Evolutionary conservation across 2,113 vertebrate species (phyloP).

Genomic region (Etia nguti): DNA sequence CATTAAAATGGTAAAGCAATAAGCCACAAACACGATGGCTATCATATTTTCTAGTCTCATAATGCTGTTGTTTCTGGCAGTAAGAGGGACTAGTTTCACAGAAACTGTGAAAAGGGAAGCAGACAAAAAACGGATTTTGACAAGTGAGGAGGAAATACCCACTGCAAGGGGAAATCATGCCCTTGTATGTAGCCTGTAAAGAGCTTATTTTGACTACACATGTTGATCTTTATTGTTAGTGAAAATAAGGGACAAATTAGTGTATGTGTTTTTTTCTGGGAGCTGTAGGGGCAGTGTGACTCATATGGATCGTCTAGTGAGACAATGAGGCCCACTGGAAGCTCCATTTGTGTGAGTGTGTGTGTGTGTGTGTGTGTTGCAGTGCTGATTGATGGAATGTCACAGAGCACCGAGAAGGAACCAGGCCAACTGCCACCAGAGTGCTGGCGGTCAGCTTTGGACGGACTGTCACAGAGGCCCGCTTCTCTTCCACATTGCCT

Average conservation of each 20-base stretch:
- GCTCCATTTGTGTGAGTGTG: constrained; percentile 3
- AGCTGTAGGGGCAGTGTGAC: constrained; percentile 48
- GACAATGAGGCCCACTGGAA: constrained; percentile 45
- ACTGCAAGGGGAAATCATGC: neutral
- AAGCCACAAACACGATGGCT: neutral
- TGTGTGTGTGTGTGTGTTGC: neutral
- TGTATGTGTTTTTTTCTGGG: constrained; percentile 19
- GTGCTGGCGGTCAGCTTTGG: constrained; percentile 61
- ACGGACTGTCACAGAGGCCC: constrained; percentile 59
- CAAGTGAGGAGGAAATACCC: neutral
- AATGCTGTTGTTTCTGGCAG: neutral
- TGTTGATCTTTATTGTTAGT: constrained; percentile 6
- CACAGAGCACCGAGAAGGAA: constrained; percentile 56
- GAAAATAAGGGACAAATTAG: constrained; percentile 7
- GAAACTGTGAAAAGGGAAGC: neutral
- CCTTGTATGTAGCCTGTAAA: neutral
- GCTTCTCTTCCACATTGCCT: constrained; percentile 33
- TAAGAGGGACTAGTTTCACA: neutral
- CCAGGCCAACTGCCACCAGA: constrained; percentile 71
- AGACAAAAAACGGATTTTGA: neutral
- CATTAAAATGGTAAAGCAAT: neutral
- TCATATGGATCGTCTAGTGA: constrained; percentile 54
- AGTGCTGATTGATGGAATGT: constrained; percentile 58
- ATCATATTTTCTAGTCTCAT: neutral
- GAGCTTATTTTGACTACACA: neutral